Evolutionary conservation across 2,797 vertebrate genomes (phyloP).

Genomic region (Poecilia velifera): DNA sequence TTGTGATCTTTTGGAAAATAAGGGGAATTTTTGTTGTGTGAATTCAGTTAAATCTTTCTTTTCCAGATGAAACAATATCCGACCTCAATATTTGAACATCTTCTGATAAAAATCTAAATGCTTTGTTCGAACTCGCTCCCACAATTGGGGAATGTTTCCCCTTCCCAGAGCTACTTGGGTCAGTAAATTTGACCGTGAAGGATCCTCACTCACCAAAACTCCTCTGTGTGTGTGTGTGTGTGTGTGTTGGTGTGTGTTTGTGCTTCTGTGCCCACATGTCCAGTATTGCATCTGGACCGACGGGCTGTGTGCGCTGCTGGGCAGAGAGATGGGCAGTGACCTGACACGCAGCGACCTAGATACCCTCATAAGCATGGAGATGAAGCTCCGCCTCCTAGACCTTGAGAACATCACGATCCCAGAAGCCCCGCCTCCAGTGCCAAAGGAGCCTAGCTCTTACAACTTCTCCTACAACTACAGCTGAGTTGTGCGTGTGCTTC

Average conservation of each 20-base stretch:
- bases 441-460: slow-evolving; percentile 98
- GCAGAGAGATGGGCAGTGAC: slow-evolving; percentile 97
- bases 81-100: background rate
- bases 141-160: background rate
- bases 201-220: slow-evolving; percentile 4
- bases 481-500: slow-evolving; percentile 76
- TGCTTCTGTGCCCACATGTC: slow-evolving; percentile 5
- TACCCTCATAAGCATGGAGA: slow-evolving; percentile 98
- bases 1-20: background rate
- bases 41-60: background rate
- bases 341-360: slow-evolving; percentile 97
- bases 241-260: background rate
- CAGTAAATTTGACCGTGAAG: background rate
- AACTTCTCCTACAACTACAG: slow-evolving; percentile 99
- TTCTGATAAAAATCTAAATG: background rate
- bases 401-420: slow-evolving; percentile 98
- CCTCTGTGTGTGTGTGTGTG: background rate
- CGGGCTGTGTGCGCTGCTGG: slow-evolving; percentile 93
- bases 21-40: background rate
- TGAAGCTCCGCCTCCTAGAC: slow-evolving; percentile 98
- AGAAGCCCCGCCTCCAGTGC: slow-evolving; percentile 93
- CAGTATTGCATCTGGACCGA: slow-evolving; percentile 99
- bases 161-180: background rate
- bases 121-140: background rate
- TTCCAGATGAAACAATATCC: background rate